phyloP scores from a whole-genome alignment of 2,113 vertebrate species.

The Damaliscus lunatus region DNA sequence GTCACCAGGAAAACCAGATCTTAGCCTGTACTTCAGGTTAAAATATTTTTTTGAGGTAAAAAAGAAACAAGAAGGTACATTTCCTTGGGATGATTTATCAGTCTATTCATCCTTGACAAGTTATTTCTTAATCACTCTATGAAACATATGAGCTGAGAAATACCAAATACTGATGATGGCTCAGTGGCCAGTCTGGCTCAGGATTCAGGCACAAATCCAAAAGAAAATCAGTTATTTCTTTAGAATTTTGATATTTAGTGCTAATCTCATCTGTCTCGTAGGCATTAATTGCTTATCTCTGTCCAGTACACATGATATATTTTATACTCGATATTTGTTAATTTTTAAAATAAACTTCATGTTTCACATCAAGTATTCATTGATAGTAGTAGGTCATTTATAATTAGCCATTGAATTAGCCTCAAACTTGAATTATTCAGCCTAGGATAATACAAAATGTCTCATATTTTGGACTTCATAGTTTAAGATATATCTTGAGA shows the following conservation, averaged over 20 bases:
- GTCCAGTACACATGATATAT: neutral
- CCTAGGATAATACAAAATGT: neutral
- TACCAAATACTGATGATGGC: neutral
- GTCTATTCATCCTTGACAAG: neutral
- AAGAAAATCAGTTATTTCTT: constrained; percentile 36
- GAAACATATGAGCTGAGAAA: neutral
- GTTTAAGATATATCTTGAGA: neutral
- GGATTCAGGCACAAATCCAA: constrained; percentile 32
- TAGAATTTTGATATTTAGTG: constrained; percentile 55
- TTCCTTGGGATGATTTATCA: neutral
- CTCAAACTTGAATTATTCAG: constrained; percentile 43
- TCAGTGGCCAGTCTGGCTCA: neutral
- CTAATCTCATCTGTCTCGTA: neutral
- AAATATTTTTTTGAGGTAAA: neutral
- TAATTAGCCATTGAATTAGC: constrained; percentile 56
- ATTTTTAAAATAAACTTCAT: constrained; percentile 43
- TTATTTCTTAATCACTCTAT: neutral
- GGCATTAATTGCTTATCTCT: constrained; percentile 23
- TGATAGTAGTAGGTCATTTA: constrained; percentile 44
- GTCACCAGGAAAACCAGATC: neutral
- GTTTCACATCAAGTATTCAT: constrained; percentile 13
- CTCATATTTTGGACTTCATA: neutral
- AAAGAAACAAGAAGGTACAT: neutral
- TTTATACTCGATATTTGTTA: constrained; percentile 36
- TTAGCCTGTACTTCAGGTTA: neutral